Percentiles rank a stretch among this genome's conserved stretches.
Evolutionary conservation across 2,113 vertebrate genomes (phyloP).

Genomic region (Zosterops pallidus): DNA sequence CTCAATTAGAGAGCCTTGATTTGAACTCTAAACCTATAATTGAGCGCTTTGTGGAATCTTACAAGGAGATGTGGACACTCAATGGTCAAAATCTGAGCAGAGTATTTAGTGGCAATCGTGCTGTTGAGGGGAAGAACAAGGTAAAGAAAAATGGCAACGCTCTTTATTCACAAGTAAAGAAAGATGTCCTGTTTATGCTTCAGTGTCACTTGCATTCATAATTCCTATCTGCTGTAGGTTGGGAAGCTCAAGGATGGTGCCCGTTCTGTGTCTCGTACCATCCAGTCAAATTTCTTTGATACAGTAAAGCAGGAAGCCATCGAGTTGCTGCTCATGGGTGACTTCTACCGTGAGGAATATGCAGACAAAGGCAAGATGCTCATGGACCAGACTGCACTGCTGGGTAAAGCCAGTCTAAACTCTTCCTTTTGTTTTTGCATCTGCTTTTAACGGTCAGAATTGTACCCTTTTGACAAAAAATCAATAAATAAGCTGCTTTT

Average conservation of each 20-base stretch:
- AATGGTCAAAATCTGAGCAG: conserved; percentile 79
- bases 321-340: conserved; percentile 75
- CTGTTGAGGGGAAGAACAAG: conserved; percentile 82
- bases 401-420: conserved; percentile 63
- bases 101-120: conserved; percentile 79
- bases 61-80: conserved; percentile 80
- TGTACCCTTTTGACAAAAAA: neutral
- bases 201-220: neutral
- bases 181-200: neutral
- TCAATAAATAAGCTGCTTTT: neutral
- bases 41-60: conserved; percentile 80
- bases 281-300: conserved; percentile 81
- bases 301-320: conserved; percentile 80
- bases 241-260: conserved; percentile 82
- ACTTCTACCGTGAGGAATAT: conserved; percentile 72
- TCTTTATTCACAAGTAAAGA: neutral
- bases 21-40: conserved; percentile 73
- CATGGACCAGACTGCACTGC: conserved; percentile 73
- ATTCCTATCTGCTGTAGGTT: conserved; percentile 58
- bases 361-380: conserved; percentile 77
- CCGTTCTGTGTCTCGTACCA: conserved; percentile 78
- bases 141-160: conserved; percentile 45
- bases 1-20: conserved; percentile 76
- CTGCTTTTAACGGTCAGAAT: neutral
- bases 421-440: neutral